A percentile compares a stretch with the other conserved stretches of the same genome.
Conservation (phyloP, 2,888 invertebrate genomes). For the Coronaproctus castanopsis region DNA sequence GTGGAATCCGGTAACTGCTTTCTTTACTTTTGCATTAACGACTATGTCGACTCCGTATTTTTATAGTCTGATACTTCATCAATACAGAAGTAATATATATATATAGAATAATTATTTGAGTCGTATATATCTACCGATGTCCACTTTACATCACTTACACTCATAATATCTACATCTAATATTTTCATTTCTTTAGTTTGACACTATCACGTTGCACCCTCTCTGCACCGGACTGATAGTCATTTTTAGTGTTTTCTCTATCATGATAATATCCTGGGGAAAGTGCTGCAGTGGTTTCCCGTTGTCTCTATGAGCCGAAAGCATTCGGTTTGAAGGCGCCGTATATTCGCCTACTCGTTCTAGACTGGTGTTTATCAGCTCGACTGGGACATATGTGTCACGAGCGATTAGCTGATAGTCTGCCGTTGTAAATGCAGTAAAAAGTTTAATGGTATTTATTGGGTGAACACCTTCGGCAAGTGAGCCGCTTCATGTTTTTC, state of each 20-base stretch:
- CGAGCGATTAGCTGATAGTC: not conserved
- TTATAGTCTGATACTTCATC: not conserved
- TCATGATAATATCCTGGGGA: not conserved
- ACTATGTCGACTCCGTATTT: not conserved
- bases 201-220: not conserved
- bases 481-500: not conserved
- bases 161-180: not conserved
- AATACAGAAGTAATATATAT: not conserved
- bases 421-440: not conserved
- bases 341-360: not conserved
- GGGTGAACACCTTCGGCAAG: not conserved
- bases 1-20: not conserved
- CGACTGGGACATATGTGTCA: not conserved
- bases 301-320: not conserved
- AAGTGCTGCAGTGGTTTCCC: not conserved
- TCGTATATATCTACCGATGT: not conserved
- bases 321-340: too few species aligned
- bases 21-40: not conserved
- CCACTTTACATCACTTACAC: not conserved
- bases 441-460: not conserved
- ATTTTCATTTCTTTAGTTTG: not conserved
- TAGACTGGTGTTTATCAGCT: not conserved
- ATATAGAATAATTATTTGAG: not conserved
- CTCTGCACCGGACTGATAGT: not conserved
- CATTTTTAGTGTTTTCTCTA: not conserved